Evolutionary conservation across 1,140 invertebrate genomes (phyloP), one percentile per base, ranked within the genome.

Genomic region (Neodiprion pinetum): DNA sequence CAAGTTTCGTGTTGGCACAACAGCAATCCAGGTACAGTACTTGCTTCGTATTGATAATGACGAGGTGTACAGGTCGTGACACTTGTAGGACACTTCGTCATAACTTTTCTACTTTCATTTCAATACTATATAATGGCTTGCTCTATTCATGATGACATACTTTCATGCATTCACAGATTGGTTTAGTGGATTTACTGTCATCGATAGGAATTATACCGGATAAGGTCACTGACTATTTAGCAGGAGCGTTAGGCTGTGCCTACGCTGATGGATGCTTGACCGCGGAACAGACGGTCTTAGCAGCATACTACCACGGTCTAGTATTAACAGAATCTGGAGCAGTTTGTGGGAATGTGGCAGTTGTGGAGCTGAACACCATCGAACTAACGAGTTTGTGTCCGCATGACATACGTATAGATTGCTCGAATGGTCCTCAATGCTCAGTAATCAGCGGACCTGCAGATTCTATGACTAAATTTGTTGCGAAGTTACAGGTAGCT

Each of bases 361-460:
- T 88, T 75, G 85, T 91, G 72, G 89, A 53, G 4, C 66, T 85
- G 50, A 84, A 87, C 7, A 87, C 88, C 72, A 71, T 84, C 8
- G 78, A 91, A 85, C 87, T 92, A 8, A 90, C 91, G 74, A 76
- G 87, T 23, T 84, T 90, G 76, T 92, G 94, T 79, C 93, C 96
- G 73, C 86, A 88, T 10, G 87, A 87, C 76, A 91, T 97, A 83
- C 93, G 95, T 80, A 92, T 96, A 1, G 96, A 96, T 14, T 97
- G 96, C 86, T 95, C 96, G 85, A 98, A 98, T 83, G 91, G 94
- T 1, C 88, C 91, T 1, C 94, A 97, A 78, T 96, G 94, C 49
- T 94, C 95, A 47, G 97, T 96, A 0, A 92, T 98, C 69, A 97
- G 96, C 10, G 96, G 96, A 5, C 95, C 95, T 7, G 90, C 90